phyloP scores from a whole-genome alignment of 2,888 invertebrate species.

The Lydus trimaculatus region DNA sequence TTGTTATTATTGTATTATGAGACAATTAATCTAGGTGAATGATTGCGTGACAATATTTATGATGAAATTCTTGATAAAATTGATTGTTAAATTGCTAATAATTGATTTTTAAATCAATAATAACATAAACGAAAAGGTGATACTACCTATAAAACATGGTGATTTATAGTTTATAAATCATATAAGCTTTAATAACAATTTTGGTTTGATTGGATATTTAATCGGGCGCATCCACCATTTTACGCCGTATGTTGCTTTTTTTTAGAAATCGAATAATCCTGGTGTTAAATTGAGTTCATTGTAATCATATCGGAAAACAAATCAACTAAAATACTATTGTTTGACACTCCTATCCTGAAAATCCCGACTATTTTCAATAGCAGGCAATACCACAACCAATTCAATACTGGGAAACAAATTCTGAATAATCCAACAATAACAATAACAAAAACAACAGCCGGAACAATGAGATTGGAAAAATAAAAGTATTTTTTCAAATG shows the following conservation, averaged over 20 bases:
- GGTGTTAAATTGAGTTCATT: neutral
- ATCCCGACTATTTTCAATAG: neutral
- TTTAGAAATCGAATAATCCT: neutral
- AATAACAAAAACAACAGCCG: neutral
- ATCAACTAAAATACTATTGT: neutral
- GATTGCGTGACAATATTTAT: no score
- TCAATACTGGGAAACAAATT: neutral
- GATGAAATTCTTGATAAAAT: no score
- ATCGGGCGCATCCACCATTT: neutral
- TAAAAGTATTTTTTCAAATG: neutral
- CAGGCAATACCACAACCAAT: neutral
- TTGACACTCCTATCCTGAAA: neutral
- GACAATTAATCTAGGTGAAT: no score
- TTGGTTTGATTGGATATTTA: no score
- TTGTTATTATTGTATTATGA: no score
- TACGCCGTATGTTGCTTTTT: neutral
- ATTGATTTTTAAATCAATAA: no score
- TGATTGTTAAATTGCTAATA: no score
- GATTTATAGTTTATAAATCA: no score
- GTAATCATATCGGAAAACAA: neutral
- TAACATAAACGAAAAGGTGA: no score
- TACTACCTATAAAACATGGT: no score
- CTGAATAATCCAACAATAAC: neutral
- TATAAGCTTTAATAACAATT: no score
- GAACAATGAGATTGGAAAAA: neutral